Percentiles rank a stretch among this genome's conserved stretches.
Evolutionary conservation across 1,140 invertebrate species (phyloP).

Genomic region (Xylocopa sonorina): DNA sequence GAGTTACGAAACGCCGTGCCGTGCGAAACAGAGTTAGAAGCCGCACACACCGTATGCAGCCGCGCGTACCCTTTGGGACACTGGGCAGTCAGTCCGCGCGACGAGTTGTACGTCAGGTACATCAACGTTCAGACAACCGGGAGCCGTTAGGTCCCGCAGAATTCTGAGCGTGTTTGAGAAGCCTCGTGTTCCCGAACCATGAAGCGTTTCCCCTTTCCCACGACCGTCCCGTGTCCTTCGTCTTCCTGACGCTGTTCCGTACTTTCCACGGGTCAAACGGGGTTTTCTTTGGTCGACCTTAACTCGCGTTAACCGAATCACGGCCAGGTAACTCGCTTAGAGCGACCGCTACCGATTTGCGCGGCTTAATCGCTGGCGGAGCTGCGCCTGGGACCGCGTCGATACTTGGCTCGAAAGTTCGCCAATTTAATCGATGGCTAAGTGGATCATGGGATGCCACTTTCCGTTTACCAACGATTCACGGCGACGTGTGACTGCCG

Average conservation of each 20-base stretch:
- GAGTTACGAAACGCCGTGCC: slow-evolving; percentile 47
- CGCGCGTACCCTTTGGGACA: slow-evolving; percentile 18
- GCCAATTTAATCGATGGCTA: slow-evolving; percentile 6
- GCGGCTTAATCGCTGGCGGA: slow-evolving; percentile 27
- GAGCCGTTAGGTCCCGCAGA: neutral
- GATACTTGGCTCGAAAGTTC: slow-evolving; percentile 7
- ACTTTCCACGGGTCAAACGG: neutral
- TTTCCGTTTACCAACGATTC: neutral
- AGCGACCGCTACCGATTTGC: slow-evolving; percentile 3
- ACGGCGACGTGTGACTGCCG: no score
- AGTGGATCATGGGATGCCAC: slow-evolving; percentile 10
- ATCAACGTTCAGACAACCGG: neutral
- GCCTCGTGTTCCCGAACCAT: neutral
- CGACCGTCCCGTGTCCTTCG: neutral
- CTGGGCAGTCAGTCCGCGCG: neutral
- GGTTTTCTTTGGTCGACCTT: slow-evolving; percentile 11
- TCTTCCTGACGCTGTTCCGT: neutral
- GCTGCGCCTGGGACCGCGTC: slow-evolving; percentile 4
- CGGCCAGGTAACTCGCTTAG: slow-evolving; percentile 30
- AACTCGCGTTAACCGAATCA: slow-evolving; percentile 27
- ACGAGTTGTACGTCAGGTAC: neutral
- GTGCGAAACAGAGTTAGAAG: slow-evolving; percentile 51
- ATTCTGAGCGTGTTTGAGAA: slow-evolving; percentile 12
- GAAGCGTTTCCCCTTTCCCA: neutral
- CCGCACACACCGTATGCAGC: neutral